Conservation (phyloP, 1,140 invertebrate species). For the Lepidurus arcticus region DNA sequence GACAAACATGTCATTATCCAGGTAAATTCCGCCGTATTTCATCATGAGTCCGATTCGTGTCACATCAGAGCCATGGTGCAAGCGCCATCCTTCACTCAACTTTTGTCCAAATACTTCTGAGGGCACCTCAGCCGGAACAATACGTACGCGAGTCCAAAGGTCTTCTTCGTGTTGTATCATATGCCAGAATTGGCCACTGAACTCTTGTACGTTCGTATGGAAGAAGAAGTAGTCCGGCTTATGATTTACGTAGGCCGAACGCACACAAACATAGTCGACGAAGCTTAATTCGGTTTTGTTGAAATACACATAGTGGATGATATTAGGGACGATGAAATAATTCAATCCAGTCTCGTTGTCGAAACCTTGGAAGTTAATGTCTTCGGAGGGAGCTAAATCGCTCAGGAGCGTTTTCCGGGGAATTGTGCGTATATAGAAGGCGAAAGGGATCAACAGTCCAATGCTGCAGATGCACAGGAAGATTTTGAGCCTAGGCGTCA, state of each 20-base stretch:
- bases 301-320: slow-evolving; percentile 39
- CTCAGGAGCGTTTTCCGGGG: background rate
- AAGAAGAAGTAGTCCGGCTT: slow-evolving; percentile 40
- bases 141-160: slow-evolving; percentile 25
- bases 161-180: slow-evolving; percentile 28
- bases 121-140: slow-evolving; percentile 37
- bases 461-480: background rate
- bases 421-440: background rate
- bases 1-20: slow-evolving; percentile 43
- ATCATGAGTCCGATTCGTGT: slow-evolving; percentile 40
- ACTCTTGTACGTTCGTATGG: slow-evolving; percentile 39
- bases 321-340: slow-evolving; percentile 39
- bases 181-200: slow-evolving; percentile 36
- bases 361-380: slow-evolving; percentile 34
- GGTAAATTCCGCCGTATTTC: slow-evolving; percentile 42
- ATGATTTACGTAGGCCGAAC: slow-evolving; percentile 39
- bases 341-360: slow-evolving; percentile 37
- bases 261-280: slow-evolving; percentile 37
- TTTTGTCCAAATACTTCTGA: slow-evolving; percentile 39
- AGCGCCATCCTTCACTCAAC: slow-evolving; percentile 37
- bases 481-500: background rate
- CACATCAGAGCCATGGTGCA: slow-evolving; percentile 43
- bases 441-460: background rate
- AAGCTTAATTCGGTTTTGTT: slow-evolving; percentile 34
- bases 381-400: background rate